A percentile compares a stretch with the other conserved stretches of the same genome.
Conservation (phyloP, 2,888 invertebrate species). For the Meandrusa payeni region DNA sequence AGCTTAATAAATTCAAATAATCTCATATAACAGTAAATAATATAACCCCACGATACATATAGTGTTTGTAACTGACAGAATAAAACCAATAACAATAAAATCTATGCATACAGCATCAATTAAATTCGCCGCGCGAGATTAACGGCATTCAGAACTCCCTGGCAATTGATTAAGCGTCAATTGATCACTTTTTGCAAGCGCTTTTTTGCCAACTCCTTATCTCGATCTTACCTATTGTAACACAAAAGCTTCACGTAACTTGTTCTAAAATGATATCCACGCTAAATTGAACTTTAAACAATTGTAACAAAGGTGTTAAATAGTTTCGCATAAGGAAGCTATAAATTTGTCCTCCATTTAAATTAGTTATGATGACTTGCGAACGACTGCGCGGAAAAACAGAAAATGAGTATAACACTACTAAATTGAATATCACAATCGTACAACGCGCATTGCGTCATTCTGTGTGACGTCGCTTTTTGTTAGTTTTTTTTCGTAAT, state of each 20-base stretch:
- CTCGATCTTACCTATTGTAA: constrained; percentile 7
- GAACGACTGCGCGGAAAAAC: constrained; percentile 17
- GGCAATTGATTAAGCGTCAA: constrained; percentile 26
- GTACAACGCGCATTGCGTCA: constrained; percentile 15
- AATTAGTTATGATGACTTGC: constrained; percentile 26
- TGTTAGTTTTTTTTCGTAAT: constrained; percentile 7
- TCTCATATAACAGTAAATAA: constrained; percentile 2
- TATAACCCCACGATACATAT: background rate
- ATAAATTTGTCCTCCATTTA: constrained; percentile 14
- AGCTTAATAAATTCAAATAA: background rate
- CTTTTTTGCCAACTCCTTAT: constrained; percentile 15
- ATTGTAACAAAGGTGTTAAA: too few species aligned
- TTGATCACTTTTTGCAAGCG: constrained; percentile 18
- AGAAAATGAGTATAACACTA: constrained; percentile 19
- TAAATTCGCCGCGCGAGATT: constrained; percentile 23
- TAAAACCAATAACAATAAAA: constrained; percentile 16
- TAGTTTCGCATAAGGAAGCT: background rate
- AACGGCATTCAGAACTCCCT: constrained; percentile 22
- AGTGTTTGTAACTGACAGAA: background rate
- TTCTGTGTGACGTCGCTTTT: constrained; percentile 14
- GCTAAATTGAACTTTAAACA: constrained; percentile 1
- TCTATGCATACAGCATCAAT: constrained; percentile 5
- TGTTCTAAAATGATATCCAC: background rate
- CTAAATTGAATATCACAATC: constrained; percentile 16
- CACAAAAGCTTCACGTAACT: constrained; percentile 3